Evolutionary conservation across 2,888 invertebrate genomes (phyloP), one percentile per base, ranked within the genome.

Genomic region (Mechanitis mazaeus): DNA sequence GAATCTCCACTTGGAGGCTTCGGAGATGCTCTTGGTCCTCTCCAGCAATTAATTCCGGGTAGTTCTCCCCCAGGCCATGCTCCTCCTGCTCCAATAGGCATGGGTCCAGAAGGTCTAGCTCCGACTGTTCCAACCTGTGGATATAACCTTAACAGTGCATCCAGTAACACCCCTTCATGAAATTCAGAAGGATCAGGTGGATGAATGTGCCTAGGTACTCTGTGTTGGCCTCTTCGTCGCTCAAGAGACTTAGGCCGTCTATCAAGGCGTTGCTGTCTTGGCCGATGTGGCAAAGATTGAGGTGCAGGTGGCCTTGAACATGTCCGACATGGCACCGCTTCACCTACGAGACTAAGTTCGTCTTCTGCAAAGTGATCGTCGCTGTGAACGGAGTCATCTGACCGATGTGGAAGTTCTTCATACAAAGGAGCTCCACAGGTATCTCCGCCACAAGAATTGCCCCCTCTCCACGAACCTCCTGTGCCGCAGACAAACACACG

Each of bases 291-390:
- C 63, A 84, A 80, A 12, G 80, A 92, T 70, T 87, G 89, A 0
- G 84, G 90, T 35, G 81, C 87, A 65, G 84, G 87, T 59, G 90
- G 91, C 73, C 88, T 86, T n/a, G 91, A 91, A 64, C 88, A 88
- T 54, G 87, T 85, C 67, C 89, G 80, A 74, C 89, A 90, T 11
- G 84, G 90, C 6, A 85, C 90, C 58, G 86, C 88, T 82, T 81
- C 91, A 68, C 83, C 91, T 1, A 89, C 90, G 11, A 90, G 79
- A 63, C 90, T 94, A 12, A 96, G 90, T 76, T 96, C 96, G 77
- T 96, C 96, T 84, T 95, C 96, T 56, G 95, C 95, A 76, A 96
- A 95, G 75, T 96, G 95, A 75, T 96, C 96, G 76, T 95, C 96
- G 76, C 95, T 95, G 75, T 93, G 93, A 33, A 90, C 74, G 45